A percentile compares a stretch with the other conserved stretches of the same genome.
These are phyloP conservation scores for Chloroceryle aenea DNA, from an alignment of 2,113 vertebrate species.

Conservation along the genomic window DNA sequence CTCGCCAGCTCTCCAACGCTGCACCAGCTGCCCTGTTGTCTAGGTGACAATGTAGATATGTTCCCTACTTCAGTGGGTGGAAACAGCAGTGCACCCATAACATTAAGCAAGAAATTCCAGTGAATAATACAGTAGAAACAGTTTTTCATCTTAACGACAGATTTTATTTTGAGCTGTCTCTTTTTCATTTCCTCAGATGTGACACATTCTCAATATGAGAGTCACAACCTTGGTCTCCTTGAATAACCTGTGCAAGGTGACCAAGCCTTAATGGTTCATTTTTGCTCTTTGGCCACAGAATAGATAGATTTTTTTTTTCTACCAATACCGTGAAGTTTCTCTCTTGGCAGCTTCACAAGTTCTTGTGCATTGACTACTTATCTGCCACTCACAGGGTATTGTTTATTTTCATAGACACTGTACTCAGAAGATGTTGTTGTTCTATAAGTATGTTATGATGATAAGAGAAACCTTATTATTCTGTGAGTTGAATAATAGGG, in stretches of 20 bases:
- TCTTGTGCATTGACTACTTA: neutral
- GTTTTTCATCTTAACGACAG: neutral
- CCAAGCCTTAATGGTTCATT: neutral
- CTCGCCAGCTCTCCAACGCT: neutral
- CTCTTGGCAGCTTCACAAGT: neutral
- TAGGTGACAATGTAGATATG: neutral
- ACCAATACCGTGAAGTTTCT: neutral
- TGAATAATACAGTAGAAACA: neutral
- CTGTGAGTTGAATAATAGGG: neutral
- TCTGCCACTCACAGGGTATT: neutral
- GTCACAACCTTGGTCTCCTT: neutral
- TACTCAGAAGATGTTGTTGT: neutral
- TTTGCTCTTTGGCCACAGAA: neutral
- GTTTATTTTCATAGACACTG: neutral
- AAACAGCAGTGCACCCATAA: neutral
- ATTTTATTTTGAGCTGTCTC: neutral
- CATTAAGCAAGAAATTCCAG: conserved; percentile 1
- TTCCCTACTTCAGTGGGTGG: neutral
- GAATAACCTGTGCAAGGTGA: neutral
- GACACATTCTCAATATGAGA: neutral
- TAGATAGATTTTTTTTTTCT: neutral
- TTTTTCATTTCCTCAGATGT: neutral
- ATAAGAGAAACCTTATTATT: neutral
- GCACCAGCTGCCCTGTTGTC: neutral
- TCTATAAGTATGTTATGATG: neutral